Evolutionary conservation across 2,888 invertebrate genomes (phyloP).

Genomic region (Tetropium fuscum): DNA sequence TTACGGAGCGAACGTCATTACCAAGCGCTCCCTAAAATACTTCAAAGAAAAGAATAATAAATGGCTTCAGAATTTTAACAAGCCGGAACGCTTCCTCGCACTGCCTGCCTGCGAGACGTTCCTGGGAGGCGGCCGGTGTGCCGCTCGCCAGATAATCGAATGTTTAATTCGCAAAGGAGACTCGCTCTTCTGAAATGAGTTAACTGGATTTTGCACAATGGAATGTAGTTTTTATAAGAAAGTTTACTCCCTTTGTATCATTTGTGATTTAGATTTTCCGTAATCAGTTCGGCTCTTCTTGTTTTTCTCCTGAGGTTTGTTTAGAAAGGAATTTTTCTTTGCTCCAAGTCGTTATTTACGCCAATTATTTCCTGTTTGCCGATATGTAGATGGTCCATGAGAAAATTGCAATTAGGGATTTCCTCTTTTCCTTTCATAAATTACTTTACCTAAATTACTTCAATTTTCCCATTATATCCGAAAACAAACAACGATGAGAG

Average conservation of each 20-base stretch:
- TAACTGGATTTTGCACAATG: constrained; percentile 61
- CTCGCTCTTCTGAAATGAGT: constrained; percentile 58
- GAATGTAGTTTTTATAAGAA: constrained; percentile 58
- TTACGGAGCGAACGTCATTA: constrained; percentile 64
- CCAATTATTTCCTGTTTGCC: constrained; percentile 38
- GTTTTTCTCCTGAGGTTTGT: constrained; percentile 32
- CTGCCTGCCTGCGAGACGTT: not conserved
- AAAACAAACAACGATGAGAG: constrained; percentile 18
- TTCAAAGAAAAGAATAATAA: constrained; percentile 59
- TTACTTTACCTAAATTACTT: constrained; percentile 24
- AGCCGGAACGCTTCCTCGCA: constrained; percentile 35
- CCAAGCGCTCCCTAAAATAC: constrained; percentile 60
- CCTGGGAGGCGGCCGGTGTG: constrained; percentile 25
- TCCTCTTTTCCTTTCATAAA: constrained; percentile 9
- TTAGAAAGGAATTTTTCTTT: constrained; percentile 29
- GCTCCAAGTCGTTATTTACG: constrained; percentile 39
- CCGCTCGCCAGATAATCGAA: constrained; percentile 47
- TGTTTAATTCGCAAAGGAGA: constrained; percentile 58
- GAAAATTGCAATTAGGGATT: constrained; percentile 18
- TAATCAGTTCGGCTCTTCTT: constrained; percentile 49
- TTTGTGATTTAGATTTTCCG: constrained; percentile 58
- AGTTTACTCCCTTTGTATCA: constrained; percentile 58
- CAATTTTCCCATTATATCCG: constrained; percentile 16
- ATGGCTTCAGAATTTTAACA: constrained; percentile 39
- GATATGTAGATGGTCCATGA: constrained; percentile 13